Conservation (phyloP, 2,113 vertebrate species). For the Brienomyrus brachyistius region DNA sequence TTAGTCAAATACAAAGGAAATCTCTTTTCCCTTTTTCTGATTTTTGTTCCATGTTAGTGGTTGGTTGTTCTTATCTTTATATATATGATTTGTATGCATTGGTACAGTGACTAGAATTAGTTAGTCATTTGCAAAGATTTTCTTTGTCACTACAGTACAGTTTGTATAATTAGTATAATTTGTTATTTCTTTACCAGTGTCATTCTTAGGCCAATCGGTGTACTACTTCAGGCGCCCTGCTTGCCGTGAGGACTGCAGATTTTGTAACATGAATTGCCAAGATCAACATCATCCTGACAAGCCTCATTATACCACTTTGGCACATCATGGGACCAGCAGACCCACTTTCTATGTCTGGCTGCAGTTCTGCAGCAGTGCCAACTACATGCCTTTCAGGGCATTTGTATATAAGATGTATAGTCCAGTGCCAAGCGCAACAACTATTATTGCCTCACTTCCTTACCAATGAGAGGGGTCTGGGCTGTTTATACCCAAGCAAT, state of each 20-base stretch:
- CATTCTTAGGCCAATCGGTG: background rate
- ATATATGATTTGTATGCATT: background rate
- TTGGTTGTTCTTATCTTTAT: background rate
- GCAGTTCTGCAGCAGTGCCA: conserved; percentile 20
- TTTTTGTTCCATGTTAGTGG: background rate
- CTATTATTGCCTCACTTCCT: background rate
- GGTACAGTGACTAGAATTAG: background rate
- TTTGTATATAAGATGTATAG: conserved; percentile 29
- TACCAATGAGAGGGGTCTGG: conserved; percentile 3
- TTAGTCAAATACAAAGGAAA: background rate
- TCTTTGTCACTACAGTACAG: background rate
- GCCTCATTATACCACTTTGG: background rate
- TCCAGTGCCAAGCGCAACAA: conserved; percentile 17
- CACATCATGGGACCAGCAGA: conserved; percentile 8
- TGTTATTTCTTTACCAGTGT: background rate
- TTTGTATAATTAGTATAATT: background rate
- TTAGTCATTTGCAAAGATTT: background rate
- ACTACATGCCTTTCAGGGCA: conserved; percentile 19
- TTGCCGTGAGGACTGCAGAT: background rate
- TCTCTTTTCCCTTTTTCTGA: background rate
- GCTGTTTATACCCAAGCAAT: background rate
- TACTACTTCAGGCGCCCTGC: background rate
- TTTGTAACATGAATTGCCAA: background rate
- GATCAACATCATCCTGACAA: background rate
- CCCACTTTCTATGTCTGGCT: conserved; percentile 28